phyloP scores from a whole-genome alignment of 2,888 invertebrate genomes.

The Drosophila mimetica region DNA sequence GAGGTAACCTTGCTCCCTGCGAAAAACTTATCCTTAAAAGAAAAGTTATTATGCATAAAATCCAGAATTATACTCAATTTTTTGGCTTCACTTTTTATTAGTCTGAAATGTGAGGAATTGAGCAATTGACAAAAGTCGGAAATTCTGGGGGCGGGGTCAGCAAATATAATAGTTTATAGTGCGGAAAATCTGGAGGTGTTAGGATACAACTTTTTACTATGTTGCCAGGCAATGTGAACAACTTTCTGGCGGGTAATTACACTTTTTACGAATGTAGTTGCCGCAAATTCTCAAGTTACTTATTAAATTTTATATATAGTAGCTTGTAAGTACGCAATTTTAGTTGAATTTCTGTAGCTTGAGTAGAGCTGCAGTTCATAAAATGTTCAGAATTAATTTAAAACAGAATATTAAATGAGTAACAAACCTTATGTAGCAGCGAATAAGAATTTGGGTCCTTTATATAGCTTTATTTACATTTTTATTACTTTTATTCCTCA shows the following conservation, averaged over 20 bases:
- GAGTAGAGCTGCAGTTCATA: neutral
- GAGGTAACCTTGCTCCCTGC: constrained; percentile 13
- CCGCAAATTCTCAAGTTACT: neutral
- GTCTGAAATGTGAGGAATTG: neutral
- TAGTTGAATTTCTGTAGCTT: neutral
- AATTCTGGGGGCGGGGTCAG: constrained; percentile 3
- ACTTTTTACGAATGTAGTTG: neutral
- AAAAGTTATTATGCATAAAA: constrained; percentile 47
- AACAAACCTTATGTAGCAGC: no score
- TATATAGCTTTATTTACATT: no score
- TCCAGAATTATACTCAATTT: constrained; percentile 19
- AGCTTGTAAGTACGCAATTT: neutral
- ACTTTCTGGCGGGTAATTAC: neutral
- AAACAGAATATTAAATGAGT: neutral
- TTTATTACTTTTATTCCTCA: no score
- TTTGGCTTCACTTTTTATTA: constrained; percentile 1
- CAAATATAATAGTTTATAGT: constrained; percentile 25
- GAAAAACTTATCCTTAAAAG: constrained; percentile 29
- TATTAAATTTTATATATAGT: constrained; percentile 3
- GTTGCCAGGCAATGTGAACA: constrained; percentile 5
- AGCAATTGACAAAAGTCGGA: constrained; percentile 23
- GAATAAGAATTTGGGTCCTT: no score
- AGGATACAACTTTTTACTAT: constrained; percentile 2
- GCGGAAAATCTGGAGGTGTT: constrained; percentile 5
- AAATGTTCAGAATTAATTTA: neutral